These are phyloP conservation scores for Macrophya annulata DNA, from an alignment of 2,888 invertebrate species.

Conservation along the genomic window DNA sequence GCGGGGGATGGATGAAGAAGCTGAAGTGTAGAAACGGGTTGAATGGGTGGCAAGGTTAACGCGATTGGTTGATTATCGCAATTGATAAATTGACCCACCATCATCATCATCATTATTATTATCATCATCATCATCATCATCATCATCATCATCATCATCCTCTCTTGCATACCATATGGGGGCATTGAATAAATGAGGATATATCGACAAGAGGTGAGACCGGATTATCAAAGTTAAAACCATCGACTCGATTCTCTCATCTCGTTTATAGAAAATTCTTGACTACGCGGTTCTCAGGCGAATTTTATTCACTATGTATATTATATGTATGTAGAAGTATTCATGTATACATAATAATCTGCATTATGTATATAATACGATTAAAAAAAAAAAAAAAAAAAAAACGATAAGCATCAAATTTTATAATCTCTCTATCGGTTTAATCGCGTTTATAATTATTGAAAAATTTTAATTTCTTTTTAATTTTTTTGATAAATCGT, in stretches of 20 bases:
- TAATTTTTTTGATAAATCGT: too few relatives aligned
- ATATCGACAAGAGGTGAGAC: slow-evolving; percentile 72
- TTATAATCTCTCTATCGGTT: too few relatives aligned
- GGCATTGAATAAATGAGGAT: slow-evolving; percentile 78
- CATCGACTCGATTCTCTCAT: not conserved
- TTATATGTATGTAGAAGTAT: too few relatives aligned
- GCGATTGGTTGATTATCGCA: slow-evolving; percentile 78
- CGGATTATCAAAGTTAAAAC: slow-evolving; percentile 31
- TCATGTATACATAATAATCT: not conserved
- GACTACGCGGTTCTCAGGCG: not conserved
- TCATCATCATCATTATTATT: slow-evolving; percentile 20
- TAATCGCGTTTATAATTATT: too few relatives aligned
- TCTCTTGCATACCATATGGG: not conserved
- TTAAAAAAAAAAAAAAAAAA: not conserved
- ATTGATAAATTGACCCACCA: slow-evolving; percentile 76
- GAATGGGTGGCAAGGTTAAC: slow-evolving; percentile 77
- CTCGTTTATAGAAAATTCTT: not conserved
- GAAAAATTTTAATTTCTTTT: too few relatives aligned
- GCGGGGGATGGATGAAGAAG: slow-evolving; percentile 60
- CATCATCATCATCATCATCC: slow-evolving; percentile 5
- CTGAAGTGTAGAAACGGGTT: slow-evolving; percentile 58
- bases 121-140: slow-evolving; percentile 2
- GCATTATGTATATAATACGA: not conserved
- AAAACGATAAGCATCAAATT: too few relatives aligned
- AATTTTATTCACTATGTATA: not conserved